Evolutionary conservation across 2,113 vertebrate species (phyloP), one percentile per base, ranked within the genome.

Genomic region (Coryphaenoides rupestris): DNA sequence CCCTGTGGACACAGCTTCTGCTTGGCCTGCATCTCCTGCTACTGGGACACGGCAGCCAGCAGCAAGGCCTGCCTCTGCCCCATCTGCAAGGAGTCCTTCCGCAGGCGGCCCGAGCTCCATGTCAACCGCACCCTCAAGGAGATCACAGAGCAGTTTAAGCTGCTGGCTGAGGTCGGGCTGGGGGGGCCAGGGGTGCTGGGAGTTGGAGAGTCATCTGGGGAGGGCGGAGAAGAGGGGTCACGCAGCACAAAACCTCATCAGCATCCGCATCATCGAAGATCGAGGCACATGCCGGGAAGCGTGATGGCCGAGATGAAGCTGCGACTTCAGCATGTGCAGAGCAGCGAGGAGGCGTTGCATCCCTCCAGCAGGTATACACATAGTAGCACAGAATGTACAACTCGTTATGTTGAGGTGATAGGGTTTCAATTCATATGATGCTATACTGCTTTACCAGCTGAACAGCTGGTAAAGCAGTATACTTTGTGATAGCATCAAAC

Each of bases 1-100:
- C 86, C 90, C 47, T 91, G 90, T 3, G 90, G 90, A 14, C 90
- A 91, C 88, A 91, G 88, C 75, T 91, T 87, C 80, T 91, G 90
- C 63, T 74, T 85, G 68, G 19, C 50, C 47, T 91, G 90, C 69
- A 87, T 92, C 68, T 84, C 71, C 6, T 78, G 72, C 23, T 92
- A 90, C 72, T 92, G 90, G 90, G 81, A 89, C 0, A 40, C 6
- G 33, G 6, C 10, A 12, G 24, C 53, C 1, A 26, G 24, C 2
- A 0, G 22, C 3, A 86, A 78, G 47, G 1, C 2, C 19, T 90
- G 76, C 73, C 70, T 78, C 33, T 92, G 90, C 22, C 90, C 89
- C 0, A 74, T 91, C 15, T 92, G 90, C 76, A 92, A 90, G 63
- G 88, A 90, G 74, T 75, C 64, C 65, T 92, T 86, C 66, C 68